A percentile compares a stretch with the other conserved stretches of the same genome.
Conservation (phyloP, 2,797 vertebrate genomes). For the Schizopygopsis malacanthus region DNA sequence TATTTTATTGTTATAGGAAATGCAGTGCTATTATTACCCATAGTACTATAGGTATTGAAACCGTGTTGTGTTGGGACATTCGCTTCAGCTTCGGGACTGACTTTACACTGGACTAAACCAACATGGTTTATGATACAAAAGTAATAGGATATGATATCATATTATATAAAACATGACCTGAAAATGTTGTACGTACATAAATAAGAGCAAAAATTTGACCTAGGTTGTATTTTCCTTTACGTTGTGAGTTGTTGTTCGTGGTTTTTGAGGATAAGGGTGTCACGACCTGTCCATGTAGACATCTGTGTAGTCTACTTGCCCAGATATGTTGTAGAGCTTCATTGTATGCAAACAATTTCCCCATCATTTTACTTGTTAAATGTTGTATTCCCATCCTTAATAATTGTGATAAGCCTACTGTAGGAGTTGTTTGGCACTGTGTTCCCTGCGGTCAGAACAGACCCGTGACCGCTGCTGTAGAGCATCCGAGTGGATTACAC, state of each 20-base stretch:
- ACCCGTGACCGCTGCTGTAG: slow-evolving; percentile 71
- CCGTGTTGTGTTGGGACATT: not conserved
- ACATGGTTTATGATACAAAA: not conserved
- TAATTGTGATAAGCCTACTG: not conserved
- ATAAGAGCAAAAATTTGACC: not conserved
- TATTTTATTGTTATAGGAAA: not conserved
- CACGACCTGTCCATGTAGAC: not conserved
- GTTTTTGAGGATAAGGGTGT: not conserved
- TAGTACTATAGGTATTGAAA: not conserved
- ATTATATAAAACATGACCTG: not conserved
- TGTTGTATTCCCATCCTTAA: not conserved
- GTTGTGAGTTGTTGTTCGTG: not conserved
- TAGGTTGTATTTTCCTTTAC: not conserved
- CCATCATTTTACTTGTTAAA: not conserved
- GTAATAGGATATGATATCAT: not conserved
- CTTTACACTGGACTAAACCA: not conserved
- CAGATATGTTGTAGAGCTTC: too few species aligned
- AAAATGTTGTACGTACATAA: not conserved
- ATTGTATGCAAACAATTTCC: not conserved
- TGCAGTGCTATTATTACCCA: not conserved
- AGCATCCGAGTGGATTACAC: slow-evolving; percentile 77
- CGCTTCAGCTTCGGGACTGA: not conserved
- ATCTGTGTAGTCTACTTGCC: not conserved
- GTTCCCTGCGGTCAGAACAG: not conserved
- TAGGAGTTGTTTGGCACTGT: not conserved